Evolutionary conservation across 2,797 vertebrate species (phyloP).

Genomic region (Ataeniobius toweri): DNA sequence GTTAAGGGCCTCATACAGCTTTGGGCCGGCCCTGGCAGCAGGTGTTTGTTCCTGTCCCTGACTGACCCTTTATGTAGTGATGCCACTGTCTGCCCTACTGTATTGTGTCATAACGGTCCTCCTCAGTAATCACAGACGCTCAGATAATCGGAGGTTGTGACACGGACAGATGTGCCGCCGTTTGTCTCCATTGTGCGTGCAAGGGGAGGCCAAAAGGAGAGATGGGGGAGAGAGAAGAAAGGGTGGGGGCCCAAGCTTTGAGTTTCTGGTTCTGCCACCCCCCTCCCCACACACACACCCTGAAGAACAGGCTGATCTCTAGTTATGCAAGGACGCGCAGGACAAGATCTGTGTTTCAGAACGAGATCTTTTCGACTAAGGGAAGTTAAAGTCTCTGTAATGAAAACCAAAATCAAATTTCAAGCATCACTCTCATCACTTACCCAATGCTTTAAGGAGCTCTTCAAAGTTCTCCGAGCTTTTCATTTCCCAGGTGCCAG

Average conservation of each 20-base stretch:
- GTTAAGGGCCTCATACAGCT: not conserved
- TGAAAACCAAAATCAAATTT: not conserved
- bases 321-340: constrained; percentile 33
- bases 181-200: constrained; percentile 77
- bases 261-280: constrained; percentile 66
- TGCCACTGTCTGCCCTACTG: constrained; percentile 45
- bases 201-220: constrained; percentile 41
- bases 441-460: constrained; percentile 89
- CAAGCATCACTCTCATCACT: constrained; percentile 54
- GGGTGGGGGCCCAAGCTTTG: constrained; percentile 61
- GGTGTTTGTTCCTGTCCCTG: constrained; percentile 41
- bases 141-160: constrained; percentile 42
- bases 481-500: constrained; percentile 93
- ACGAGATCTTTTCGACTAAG: not conserved
- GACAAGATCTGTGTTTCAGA: constrained; percentile 24
- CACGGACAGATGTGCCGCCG: constrained; percentile 76
- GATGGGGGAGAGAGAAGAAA: constrained; percentile 9
- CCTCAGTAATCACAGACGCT: constrained; percentile 14
- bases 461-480: constrained; percentile 95
- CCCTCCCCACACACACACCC: constrained; percentile 37
- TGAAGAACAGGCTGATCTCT: constrained; percentile 35
- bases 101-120: constrained; percentile 53
- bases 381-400: not conserved
- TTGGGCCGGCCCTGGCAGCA: constrained; percentile 44
- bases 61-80: constrained; percentile 57